These are phyloP conservation scores for Tenthredo mesomela DNA, from an alignment of 2,888 invertebrate species.

Conservation along the genomic window DNA sequence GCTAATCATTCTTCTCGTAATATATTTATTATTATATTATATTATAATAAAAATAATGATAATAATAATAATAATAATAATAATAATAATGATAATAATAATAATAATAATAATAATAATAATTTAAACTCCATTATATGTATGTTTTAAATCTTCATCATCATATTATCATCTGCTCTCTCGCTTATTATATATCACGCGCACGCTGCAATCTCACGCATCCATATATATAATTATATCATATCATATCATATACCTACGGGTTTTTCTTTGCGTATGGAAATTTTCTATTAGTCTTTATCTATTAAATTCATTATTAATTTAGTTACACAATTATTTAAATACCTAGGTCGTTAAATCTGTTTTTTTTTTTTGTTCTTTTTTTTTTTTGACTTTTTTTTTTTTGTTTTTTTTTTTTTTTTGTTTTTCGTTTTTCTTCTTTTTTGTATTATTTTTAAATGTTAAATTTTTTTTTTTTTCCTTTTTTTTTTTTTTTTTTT, in stretches of 20 bases:
- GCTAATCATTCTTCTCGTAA: constrained; percentile 10
- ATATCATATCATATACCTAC: constrained; percentile 63
- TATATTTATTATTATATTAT: background rate
- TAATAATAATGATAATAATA: too few species aligned
- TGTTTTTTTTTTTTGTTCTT: constrained; percentile 56
- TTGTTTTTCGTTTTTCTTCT: constrained; percentile 53
- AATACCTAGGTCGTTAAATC: constrained; percentile 70
- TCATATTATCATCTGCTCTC: constrained; percentile 3
- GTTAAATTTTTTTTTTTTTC: constrained; percentile 59
- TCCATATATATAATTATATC: constrained; percentile 55
- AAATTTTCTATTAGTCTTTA: constrained; percentile 69
- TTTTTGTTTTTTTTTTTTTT: constrained; percentile 55
- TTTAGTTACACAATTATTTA: constrained; percentile 72
- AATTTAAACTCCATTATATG: constrained; percentile 19
- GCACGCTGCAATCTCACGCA: constrained; percentile 64
- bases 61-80: background rate
- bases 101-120: constrained; percentile 16
- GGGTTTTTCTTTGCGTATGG: constrained; percentile 65
- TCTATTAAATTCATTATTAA: constrained; percentile 70
- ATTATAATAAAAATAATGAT: background rate
- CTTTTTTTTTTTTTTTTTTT: constrained; percentile 63
- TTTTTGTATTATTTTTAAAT: constrained; percentile 56
- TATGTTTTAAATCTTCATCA: background rate
- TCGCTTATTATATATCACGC: background rate
- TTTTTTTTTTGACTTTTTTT: constrained; percentile 59